A percentile compares a stretch with the other conserved stretches of the same genome.
phyloP scores from a whole-genome alignment of 2,113 vertebrate species.

The Dipodomys stephensi region DNA sequence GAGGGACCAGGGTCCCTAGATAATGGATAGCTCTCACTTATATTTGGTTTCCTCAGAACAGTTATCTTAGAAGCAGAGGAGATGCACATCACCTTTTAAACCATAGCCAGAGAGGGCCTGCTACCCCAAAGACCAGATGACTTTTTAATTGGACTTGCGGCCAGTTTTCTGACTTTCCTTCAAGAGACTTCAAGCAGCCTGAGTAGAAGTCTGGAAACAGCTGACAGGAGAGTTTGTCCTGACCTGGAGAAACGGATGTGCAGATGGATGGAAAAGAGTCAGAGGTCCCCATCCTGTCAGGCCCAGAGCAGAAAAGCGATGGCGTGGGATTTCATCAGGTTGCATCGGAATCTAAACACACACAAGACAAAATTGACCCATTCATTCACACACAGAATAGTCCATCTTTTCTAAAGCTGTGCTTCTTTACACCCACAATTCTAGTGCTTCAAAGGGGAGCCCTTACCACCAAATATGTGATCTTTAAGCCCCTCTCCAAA shows the following conservation, averaged over 20 bases:
- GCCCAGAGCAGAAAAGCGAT: not conserved
- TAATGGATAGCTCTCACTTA: not conserved
- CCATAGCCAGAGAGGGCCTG: not conserved
- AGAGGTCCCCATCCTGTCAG: not conserved
- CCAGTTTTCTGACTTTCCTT: not conserved
- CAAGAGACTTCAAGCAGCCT: not conserved
- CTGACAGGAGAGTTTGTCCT: not conserved
- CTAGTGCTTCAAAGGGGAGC: not conserved
- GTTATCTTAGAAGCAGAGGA: conserved; percentile 8
- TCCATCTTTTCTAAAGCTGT: not conserved
- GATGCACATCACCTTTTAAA: not conserved
- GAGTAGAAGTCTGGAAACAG: not conserved
- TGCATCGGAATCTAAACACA: not conserved
- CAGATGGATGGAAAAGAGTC: not conserved
- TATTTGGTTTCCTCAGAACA: not conserved
- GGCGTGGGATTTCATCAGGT: not conserved
- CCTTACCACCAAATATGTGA: not conserved
- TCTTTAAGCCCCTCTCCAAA: not conserved
- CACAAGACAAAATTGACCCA: not conserved
- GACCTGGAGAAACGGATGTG: not conserved
- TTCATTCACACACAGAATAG: not conserved
- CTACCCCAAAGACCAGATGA: not conserved
- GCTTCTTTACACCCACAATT: not conserved
- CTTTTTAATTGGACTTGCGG: not conserved
- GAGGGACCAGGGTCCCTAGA: not conserved